These are phyloP conservation scores for Podarcis muralis DNA, from an alignment of 2,113 vertebrate genomes.

Conservation along the genomic window DNA sequence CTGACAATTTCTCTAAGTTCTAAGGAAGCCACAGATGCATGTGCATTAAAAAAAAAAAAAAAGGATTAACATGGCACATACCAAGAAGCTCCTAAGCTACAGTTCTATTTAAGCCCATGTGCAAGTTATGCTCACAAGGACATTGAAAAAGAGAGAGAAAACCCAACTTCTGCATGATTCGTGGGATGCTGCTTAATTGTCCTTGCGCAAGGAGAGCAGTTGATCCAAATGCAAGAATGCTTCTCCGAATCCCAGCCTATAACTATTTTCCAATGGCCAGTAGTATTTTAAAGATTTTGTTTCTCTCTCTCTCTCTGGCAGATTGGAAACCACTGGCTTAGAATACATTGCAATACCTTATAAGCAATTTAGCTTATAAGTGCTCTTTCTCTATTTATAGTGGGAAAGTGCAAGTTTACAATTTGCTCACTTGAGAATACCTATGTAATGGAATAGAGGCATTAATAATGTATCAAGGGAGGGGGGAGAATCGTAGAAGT, in stretches of 20 bases:
- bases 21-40: neutral
- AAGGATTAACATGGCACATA: neutral
- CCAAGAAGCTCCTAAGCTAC: neutral
- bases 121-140: neutral
- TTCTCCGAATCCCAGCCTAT: neutral
- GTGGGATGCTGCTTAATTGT: neutral
- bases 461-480: constrained; percentile 30
- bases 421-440: constrained; percentile 18
- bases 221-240: neutral
- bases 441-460: constrained; percentile 28
- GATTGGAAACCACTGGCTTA: neutral
- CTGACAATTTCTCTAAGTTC: neutral
- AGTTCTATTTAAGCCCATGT: neutral
- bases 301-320: neutral
- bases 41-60: neutral
- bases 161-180: neutral
- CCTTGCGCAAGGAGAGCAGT: neutral
- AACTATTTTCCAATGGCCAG: neutral
- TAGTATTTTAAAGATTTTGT: neutral
- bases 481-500: neutral
- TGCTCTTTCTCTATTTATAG: neutral
- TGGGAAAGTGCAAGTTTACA: constrained; percentile 19
- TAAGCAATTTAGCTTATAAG: constrained; percentile 13
- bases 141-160: neutral
- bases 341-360: neutral